Conservation (phyloP, 2,113 vertebrate species). For the Conger conger region DNA sequence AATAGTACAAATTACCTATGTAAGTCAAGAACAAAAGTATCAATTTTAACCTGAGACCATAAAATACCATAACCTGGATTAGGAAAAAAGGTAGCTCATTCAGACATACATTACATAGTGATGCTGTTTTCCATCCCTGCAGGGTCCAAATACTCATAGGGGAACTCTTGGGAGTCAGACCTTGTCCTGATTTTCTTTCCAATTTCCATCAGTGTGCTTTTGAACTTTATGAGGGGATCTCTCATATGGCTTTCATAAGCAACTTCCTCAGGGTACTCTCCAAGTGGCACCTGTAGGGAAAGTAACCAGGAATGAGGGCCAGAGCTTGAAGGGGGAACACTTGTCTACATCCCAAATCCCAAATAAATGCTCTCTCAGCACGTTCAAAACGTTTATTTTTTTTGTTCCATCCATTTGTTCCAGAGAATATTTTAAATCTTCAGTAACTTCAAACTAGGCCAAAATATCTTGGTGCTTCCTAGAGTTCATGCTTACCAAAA, state of each 20-base stretch:
- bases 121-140: slow-evolving; percentile 16
- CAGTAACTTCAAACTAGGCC: too few relatives aligned
- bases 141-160: background rate
- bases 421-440: too few relatives aligned
- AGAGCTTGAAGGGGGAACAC: too few relatives aligned
- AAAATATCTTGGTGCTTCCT: too few relatives aligned
- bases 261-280: background rate
- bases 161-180: background rate
- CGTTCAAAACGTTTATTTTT: too few relatives aligned
- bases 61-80: too few relatives aligned
- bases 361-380: too few relatives aligned
- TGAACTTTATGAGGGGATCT: background rate
- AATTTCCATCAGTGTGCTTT: background rate
- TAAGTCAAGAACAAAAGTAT: too few relatives aligned
- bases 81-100: background rate
- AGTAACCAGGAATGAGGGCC: background rate
- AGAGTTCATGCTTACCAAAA: background rate
- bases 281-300: background rate
- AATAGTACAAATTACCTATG: too few relatives aligned
- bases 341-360: too few relatives aligned
- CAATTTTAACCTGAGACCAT: too few relatives aligned
- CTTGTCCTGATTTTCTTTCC: background rate
- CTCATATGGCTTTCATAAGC: background rate
- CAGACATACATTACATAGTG: background rate
- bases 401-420: too few relatives aligned